Percentiles rank a stretch among this genome's conserved stretches.
Conservation (phyloP, 2,888 invertebrate genomes). For the Drosophila helvetica region DNA sequence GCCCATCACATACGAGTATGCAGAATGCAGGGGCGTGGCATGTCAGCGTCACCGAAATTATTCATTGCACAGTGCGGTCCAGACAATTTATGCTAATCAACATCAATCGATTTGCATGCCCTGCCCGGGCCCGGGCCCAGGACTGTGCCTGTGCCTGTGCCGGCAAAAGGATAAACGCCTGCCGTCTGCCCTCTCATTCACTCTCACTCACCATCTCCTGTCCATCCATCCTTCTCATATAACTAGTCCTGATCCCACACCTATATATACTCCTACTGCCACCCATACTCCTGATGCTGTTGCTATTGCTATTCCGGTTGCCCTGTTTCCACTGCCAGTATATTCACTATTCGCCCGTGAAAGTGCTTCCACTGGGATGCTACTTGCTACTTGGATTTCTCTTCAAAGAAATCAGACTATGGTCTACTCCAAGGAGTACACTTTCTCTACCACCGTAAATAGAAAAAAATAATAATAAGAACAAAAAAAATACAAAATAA, state of each 20-base stretch:
- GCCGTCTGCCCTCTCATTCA: not conserved
- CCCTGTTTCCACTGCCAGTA: not conserved
- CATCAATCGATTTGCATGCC: slow-evolving; percentile 78
- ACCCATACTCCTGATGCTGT: not conserved
- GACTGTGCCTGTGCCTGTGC: slow-evolving; percentile 25
- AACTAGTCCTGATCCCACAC: not conserved
- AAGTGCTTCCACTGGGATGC: not conserved
- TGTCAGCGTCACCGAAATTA: slow-evolving; percentile 67
- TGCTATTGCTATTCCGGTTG: not conserved
- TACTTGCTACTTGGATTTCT: not conserved
- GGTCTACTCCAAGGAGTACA: too few relatives aligned
- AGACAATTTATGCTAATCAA: slow-evolving; percentile 83
- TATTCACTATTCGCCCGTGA: not conserved
- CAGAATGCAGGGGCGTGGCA: slow-evolving; percentile 37
- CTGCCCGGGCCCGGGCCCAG: not conserved
- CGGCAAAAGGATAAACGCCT: slow-evolving; percentile 56
- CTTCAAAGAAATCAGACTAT: too few relatives aligned
- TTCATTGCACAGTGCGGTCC: slow-evolving; percentile 80
- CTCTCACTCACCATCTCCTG: slow-evolving; percentile 15
- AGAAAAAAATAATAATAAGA: too few relatives aligned
- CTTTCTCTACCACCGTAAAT: too few relatives aligned
- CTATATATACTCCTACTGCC: not conserved
- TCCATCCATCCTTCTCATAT: not conserved
- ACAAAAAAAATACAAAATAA: too few relatives aligned
- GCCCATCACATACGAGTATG: not conserved